Evolutionary conservation across 2,797 vertebrate species (phyloP).

Genomic region (Enteromius treurensis): DNA sequence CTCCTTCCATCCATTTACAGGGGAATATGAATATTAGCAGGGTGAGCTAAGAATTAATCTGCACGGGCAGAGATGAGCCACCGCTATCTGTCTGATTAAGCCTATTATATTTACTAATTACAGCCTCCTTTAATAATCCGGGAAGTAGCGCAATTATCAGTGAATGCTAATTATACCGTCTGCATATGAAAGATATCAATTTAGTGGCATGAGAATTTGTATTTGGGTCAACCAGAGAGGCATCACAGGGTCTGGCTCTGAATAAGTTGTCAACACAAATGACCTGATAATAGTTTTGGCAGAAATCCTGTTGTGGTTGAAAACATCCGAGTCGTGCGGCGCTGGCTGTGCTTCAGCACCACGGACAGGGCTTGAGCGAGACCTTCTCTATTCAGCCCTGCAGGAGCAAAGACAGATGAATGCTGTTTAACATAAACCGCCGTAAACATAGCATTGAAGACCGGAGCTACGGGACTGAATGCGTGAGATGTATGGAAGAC

Average conservation of each 20-base stretch:
- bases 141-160: slow-evolving; percentile 67
- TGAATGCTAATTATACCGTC: slow-evolving; percentile 69
- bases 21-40: slow-evolving; percentile 82
- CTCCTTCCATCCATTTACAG: slow-evolving; percentile 84
- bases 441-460: background rate
- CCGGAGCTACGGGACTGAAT: background rate
- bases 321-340: background rate
- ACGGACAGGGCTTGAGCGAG: slow-evolving; percentile 53
- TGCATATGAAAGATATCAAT: slow-evolving; percentile 55
- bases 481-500: background rate
- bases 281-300: slow-evolving; percentile 23
- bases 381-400: background rate
- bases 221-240: slow-evolving; percentile 62
- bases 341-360: slow-evolving; percentile 55
- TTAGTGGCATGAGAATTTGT: slow-evolving; percentile 51
- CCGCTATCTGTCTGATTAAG: slow-evolving; percentile 78
- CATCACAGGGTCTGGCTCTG: background rate
- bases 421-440: slow-evolving; percentile 10
- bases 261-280: slow-evolving; percentile 27
- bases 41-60: slow-evolving; percentile 78
- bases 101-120: slow-evolving; percentile 85
- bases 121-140: slow-evolving; percentile 84
- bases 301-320: slow-evolving; percentile 13
- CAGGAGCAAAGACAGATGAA: background rate
- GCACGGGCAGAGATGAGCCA: slow-evolving; percentile 77